A percentile compares a stretch with the other conserved stretches of the same genome.
These are phyloP conservation scores for Hypomecis atomaria DNA, from an alignment of 2,888 invertebrate genomes.

Conservation along the genomic window DNA sequence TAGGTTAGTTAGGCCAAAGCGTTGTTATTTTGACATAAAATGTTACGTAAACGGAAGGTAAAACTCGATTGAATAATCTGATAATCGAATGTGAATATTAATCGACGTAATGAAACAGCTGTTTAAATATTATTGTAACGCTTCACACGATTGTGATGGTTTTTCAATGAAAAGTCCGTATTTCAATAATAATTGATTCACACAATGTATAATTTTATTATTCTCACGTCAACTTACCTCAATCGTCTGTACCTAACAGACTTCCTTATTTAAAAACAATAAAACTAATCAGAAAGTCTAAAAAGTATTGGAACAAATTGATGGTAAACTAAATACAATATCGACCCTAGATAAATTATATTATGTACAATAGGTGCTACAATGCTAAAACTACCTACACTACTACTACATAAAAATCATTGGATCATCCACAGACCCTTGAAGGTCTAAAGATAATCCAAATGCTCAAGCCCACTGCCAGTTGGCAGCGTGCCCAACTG, in stretches of 20 bases:
- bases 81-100: slow-evolving; percentile 20
- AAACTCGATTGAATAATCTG: slow-evolving; percentile 14
- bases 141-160: slow-evolving; percentile 1
- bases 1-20: background rate
- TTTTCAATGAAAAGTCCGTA: slow-evolving; percentile 11
- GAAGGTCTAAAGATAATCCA: too few relatives aligned
- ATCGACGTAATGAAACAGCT: slow-evolving; percentile 17
- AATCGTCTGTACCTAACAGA: background rate
- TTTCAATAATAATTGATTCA: background rate
- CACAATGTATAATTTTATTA: background rate
- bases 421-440: too few relatives aligned
- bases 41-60: slow-evolving; percentile 19
- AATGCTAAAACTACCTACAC: too few relatives aligned
- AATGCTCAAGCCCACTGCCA: too few relatives aligned
- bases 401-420: too few relatives aligned
- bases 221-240: background rate
- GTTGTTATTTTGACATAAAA: background rate
- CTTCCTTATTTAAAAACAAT: background rate
- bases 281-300: background rate
- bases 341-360: background rate
- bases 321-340: background rate
- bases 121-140: slow-evolving; percentile 22
- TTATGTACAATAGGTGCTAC: too few relatives aligned
- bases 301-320: background rate
- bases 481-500: too few relatives aligned